A percentile compares a stretch with the other conserved stretches of the same genome.
Conservation (phyloP, 2,113 vertebrate species). For the Murina feae region DNA sequence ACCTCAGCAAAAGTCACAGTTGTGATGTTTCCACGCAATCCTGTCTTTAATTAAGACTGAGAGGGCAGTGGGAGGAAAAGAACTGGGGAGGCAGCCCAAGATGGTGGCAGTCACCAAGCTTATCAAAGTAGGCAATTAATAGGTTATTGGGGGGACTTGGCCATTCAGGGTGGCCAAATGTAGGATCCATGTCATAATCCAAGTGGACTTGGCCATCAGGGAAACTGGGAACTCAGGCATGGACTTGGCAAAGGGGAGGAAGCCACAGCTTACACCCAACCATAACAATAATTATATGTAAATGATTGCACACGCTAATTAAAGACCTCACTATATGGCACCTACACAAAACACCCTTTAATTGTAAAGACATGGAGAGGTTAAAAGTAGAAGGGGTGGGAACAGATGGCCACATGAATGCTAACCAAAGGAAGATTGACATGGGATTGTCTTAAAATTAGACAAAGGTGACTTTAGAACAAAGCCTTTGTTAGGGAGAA, state of each 20-base stretch:
- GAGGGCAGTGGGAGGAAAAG: not conserved
- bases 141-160: not conserved
- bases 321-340: not conserved
- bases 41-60: not conserved
- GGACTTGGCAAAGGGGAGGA: not conserved
- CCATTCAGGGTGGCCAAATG: not conserved
- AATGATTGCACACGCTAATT: not conserved
- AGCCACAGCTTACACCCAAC: not conserved
- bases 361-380: not conserved
- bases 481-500: not conserved
- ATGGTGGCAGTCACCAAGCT: not conserved
- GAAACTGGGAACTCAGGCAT: not conserved
- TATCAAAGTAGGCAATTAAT: not conserved
- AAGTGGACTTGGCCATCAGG: not conserved
- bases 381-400: not conserved
- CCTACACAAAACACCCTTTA: not conserved
- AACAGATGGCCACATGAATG: not conserved
- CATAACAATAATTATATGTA: not conserved
- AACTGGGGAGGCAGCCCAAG: not conserved
- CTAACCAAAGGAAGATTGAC: not conserved
- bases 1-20: too few species aligned
- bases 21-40: accelerated
- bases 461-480: not conserved
- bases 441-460: not conserved
- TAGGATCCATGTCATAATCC: not conserved